These are phyloP conservation scores for Xiphophorus birchmanni DNA, from an alignment of 2,797 vertebrate species.

Conservation along the genomic window DNA sequence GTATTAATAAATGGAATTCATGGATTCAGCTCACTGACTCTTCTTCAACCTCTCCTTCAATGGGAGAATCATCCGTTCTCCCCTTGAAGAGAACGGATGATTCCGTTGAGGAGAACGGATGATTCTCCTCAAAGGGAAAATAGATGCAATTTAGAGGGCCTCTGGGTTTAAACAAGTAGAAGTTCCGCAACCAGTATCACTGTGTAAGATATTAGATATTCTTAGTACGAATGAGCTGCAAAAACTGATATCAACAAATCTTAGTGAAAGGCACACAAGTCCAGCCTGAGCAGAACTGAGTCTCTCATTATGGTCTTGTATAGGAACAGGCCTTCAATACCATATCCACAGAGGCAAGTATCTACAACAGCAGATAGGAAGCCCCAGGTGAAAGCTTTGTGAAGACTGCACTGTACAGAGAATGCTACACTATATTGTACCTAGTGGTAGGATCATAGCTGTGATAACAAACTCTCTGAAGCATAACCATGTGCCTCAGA, in stretches of 20 bases:
- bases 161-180: background rate
- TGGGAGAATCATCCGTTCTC: too few species aligned
- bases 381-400: background rate
- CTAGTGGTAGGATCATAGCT: background rate
- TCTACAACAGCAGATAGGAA: background rate
- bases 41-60: too few species aligned
- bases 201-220: background rate
- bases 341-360: background rate
- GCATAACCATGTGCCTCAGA: background rate
- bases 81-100: too few species aligned
- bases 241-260: background rate
- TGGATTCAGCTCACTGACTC: too few species aligned
- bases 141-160: too few species aligned
- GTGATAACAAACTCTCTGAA: conserved; percentile 1
- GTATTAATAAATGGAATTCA: too few species aligned
- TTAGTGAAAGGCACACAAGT: background rate
- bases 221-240: background rate
- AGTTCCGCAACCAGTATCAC: background rate
- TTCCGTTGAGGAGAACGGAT: too few species aligned
- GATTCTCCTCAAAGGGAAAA: too few species aligned
- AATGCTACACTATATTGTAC: background rate
- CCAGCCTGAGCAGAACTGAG: background rate
- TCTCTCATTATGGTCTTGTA: background rate
- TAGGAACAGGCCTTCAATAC: background rate
- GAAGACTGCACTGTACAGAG: background rate